Conservation (phyloP, 2,888 invertebrate genomes). For the Acanthosepion esculentum region DNA sequence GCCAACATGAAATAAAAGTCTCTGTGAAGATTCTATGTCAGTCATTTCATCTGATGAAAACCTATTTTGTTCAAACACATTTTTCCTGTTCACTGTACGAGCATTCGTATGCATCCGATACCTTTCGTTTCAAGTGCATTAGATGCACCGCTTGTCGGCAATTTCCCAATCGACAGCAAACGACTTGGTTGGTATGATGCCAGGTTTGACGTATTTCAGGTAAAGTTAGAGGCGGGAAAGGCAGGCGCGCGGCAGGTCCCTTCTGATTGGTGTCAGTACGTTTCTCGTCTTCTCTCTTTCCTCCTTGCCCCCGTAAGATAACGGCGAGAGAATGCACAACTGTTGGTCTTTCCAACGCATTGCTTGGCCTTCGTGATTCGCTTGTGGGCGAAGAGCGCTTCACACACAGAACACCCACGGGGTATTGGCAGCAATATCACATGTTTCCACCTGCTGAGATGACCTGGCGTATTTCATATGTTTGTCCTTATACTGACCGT, state of each 20-base stretch:
- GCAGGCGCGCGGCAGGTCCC: neutral
- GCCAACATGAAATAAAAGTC: no score
- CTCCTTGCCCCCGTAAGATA: neutral
- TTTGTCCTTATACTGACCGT: neutral
- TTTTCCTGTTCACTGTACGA: neutral
- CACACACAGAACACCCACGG: slow-evolving; percentile 4
- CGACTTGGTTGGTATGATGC: slow-evolving; percentile 4
- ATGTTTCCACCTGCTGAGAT: slow-evolving; percentile 12
- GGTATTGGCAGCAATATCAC: neutral
- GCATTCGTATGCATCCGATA: neutral
- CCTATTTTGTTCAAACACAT: no score
- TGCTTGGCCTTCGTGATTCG: neutral
- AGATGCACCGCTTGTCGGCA: neutral
- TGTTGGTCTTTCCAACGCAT: neutral
- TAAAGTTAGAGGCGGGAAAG: neutral
- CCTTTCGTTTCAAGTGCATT: slow-evolving; percentile 6
- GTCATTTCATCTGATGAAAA: neutral
- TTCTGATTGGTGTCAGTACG: no score
- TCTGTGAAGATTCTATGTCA: neutral
- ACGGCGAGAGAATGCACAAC: neutral
- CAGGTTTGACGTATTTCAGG: neutral
- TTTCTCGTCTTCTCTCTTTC: no score
- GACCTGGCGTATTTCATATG: neutral
- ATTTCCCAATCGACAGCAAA: slow-evolving; percentile 33
- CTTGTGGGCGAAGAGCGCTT: neutral